A percentile compares a stretch with the other conserved stretches of the same genome.
Conservation (phyloP, 2,797 vertebrate genomes). For the Leptatherina wallacei region DNA sequence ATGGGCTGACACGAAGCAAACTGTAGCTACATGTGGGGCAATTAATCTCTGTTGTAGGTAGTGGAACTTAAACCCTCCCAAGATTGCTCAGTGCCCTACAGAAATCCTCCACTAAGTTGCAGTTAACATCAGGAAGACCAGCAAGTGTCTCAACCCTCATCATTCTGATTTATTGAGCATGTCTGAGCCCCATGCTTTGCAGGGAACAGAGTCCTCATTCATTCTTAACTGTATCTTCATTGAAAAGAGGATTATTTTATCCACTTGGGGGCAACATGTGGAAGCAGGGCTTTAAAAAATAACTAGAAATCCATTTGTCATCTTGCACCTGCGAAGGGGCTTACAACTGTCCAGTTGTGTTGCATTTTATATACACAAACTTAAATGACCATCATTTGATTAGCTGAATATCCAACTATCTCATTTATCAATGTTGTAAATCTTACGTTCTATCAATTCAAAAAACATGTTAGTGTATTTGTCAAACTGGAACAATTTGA, state of each 20-base stretch:
- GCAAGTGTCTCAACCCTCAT: conserved; percentile 19
- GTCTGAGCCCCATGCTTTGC: conserved; percentile 10
- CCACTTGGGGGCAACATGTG: conserved; percentile 12
- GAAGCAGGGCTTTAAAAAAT: conserved; percentile 18
- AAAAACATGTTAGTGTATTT: not conserved
- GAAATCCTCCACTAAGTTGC: conserved; percentile 20
- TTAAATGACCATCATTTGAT: not conserved
- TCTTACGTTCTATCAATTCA: not conserved
- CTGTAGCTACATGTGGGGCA: conserved; percentile 63
- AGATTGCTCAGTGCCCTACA: conserved; percentile 18
- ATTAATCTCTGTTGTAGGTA: conserved; percentile 41
- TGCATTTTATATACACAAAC: not conserved
- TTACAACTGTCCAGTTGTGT: not conserved
- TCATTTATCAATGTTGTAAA: not conserved
- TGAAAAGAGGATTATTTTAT: conserved; percentile 49
- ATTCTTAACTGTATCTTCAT: conserved; percentile 36
- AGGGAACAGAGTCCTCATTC: conserved; percentile 24
- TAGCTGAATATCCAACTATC: not conserved
- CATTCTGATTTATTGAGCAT: conserved; percentile 50
- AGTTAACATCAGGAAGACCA: conserved; percentile 22
- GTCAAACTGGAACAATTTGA: not conserved
- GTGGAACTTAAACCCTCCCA: conserved; percentile 16
- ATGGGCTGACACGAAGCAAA: conserved; percentile 58
- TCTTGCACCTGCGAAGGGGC: conserved; percentile 17
- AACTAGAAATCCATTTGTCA: conserved; percentile 38